phyloP scores from a whole-genome alignment of 2,888 invertebrate species.

The Octonoba sinensis region DNA sequence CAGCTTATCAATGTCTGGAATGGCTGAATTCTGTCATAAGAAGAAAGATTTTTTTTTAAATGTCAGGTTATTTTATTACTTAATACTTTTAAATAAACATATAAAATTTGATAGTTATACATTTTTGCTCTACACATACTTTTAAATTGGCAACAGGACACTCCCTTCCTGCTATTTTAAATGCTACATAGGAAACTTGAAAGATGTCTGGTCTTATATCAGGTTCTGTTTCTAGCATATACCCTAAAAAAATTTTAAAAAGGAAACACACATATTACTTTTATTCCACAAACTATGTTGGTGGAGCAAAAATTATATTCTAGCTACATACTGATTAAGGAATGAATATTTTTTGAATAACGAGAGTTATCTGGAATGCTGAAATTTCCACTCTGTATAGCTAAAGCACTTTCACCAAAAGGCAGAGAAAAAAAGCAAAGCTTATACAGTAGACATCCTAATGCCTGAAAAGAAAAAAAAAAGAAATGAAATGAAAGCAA shows the following conservation, averaged over 20 bases:
- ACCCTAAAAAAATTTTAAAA: conserved; percentile 74
- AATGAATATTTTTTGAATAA: conserved; percentile 80
- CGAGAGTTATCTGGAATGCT: conserved; percentile 85
- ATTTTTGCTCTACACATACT: conserved; percentile 66
- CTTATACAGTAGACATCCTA: conserved; percentile 89
- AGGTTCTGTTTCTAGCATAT: conserved; percentile 86
- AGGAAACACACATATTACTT: neutral
- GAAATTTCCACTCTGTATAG: conserved; percentile 90
- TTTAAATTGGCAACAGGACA: conserved; percentile 86
- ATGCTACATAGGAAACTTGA: conserved; percentile 66
- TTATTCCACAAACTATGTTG: neutral
- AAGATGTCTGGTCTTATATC: conserved; percentile 83
- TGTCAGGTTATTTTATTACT: neutral
- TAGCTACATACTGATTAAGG: conserved; percentile 78
- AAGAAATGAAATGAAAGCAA: neutral
- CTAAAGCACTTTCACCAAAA: conserved; percentile 92
- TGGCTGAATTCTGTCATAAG: conserved; percentile 67
- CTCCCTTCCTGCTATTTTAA: conserved; percentile 77
- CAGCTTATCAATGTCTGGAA: conserved; percentile 78
- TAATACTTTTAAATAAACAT: neutral
- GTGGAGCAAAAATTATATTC: neutral
- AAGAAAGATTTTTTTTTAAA: neutral
- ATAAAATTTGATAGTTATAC: too few species aligned
- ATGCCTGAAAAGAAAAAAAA: conserved; percentile 76
- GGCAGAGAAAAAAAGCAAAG: conserved; percentile 90